These are phyloP conservation scores for Epinephelus cyanopodus DNA, from an alignment of 2,113 vertebrate species.

Conservation along the genomic window DNA sequence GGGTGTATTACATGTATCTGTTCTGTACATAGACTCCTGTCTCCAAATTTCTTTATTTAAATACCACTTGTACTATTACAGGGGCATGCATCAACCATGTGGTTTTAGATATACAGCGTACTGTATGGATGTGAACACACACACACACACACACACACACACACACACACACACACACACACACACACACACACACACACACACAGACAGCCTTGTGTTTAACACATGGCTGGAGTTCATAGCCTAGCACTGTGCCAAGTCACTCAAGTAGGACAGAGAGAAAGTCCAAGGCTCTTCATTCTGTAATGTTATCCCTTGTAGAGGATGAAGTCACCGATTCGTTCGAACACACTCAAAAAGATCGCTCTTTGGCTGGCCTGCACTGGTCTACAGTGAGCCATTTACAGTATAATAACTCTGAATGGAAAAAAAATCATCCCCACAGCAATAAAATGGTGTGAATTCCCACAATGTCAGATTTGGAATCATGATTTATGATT, in stretches of 20 bases:
- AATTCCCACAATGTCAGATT: slow-evolving; percentile 24
- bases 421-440: slow-evolving; percentile 4
- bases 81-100: slow-evolving; percentile 49
- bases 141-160: slow-evolving; percentile 8
- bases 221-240: slow-evolving; percentile 63
- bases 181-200: slow-evolving; percentile 28
- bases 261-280: slow-evolving; percentile 54
- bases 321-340: slow-evolving; percentile 67
- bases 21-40: slow-evolving; percentile 37
- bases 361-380: not conserved
- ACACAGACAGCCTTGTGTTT: slow-evolving; percentile 53
- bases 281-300: slow-evolving; percentile 48
- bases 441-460: not conserved
- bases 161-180: slow-evolving; percentile 36
- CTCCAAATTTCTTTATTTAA: slow-evolving; percentile 46
- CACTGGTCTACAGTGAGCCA: slow-evolving; percentile 6
- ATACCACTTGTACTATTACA: slow-evolving; percentile 44
- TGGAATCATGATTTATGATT: slow-evolving; percentile 2
- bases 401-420: slow-evolving; percentile 22
- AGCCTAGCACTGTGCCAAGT: slow-evolving; percentile 52
- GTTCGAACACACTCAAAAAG: slow-evolving; percentile 36
- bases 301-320: slow-evolving; percentile 55
- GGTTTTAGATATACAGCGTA: slow-evolving; percentile 51
- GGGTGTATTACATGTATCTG: slow-evolving; percentile 53
- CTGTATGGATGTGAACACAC: slow-evolving; percentile 37